Evolutionary conservation across 2,113 vertebrate species (phyloP), one percentile per base, ranked within the genome.

Genomic region (Mormyrus iriodes): DNA sequence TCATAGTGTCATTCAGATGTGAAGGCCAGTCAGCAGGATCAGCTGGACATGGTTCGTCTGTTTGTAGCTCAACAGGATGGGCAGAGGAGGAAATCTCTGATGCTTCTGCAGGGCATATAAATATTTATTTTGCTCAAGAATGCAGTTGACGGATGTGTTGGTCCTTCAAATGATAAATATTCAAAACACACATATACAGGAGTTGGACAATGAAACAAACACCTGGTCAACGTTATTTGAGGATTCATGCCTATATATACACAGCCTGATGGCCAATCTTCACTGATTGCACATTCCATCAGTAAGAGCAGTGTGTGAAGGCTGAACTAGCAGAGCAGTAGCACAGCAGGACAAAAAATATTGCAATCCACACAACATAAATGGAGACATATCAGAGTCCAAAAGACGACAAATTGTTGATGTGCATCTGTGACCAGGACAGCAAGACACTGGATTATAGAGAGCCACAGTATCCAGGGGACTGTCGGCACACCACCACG

Each of bases 1-100:
- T 39, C 31, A 21, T 42, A 82, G 35, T 82, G 76, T 82, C 76
- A 44, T 44, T 82, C 39, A 82, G 76, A 44, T 17, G 76, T 44
- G 76, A 42, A 82, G 42, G 76, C 76, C 76, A 82, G 76, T 82
- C 39, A 82, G 76, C 76, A 44, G 76, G 76, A 44, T 82, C 76
- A 0, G 3, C 42, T 19, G 76, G 42, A 42, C 15, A 44, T 4
- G 17, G 39, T 82, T 82, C 76, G 44, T 82, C 76, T 69, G 61
- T 31, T 69, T 69, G n/a, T n/a, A 69, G 27, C 61, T 69, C 61
- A 69, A 31, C 61, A 69, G 61, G 61, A 10, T 31, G 31, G 61
- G 61, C 61, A 31, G 61, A 69, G 61, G 61, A 69, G 61, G 61
- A 69, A 69, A 69, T 69, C 61, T 69, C 61, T 69, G 61, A 12